Percentiles rank a stretch among this genome's conserved stretches.
Conservation (phyloP, 2,888 invertebrate genomes). For the Pheosia gnoma region DNA sequence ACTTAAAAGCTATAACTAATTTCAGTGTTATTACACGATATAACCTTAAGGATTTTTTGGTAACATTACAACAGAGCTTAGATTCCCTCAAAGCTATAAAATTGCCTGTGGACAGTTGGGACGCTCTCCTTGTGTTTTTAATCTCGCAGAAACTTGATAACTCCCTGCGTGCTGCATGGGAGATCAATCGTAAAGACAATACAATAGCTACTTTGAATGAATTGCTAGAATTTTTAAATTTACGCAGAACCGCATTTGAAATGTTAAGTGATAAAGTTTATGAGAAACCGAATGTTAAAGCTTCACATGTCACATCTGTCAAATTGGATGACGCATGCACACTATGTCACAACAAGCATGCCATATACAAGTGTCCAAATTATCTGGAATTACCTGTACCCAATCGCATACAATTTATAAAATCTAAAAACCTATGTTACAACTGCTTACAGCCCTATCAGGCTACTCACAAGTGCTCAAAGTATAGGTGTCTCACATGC, state of each 20-base stretch:
- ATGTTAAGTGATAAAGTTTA: conserved; percentile 6
- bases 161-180: conserved; percentile 17
- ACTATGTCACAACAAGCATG: too few relatives aligned
- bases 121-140: conserved; percentile 5
- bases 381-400: too few relatives aligned
- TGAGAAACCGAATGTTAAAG: too few relatives aligned
- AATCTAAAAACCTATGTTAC: too few relatives aligned
- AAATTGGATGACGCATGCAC: too few relatives aligned
- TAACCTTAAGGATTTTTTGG: conserved; percentile 8
- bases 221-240: background rate
- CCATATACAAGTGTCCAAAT: too few relatives aligned
- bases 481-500: too few relatives aligned
- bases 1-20: conserved; percentile 1
- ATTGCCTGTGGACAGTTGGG: conserved; percentile 7
- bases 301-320: too few relatives aligned
- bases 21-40: background rate
- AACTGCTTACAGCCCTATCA: too few relatives aligned
- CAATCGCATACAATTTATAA: too few relatives aligned
- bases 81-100: conserved; percentile 9
- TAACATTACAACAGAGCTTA: conserved; percentile 12
- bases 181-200: conserved; percentile 11
- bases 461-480: too few relatives aligned
- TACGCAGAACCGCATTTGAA: conserved; percentile 12
- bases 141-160: conserved; percentile 16
- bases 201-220: background rate